phyloP scores from a whole-genome alignment of 1,140 invertebrate species.

The Mactra quadrangularis region DNA sequence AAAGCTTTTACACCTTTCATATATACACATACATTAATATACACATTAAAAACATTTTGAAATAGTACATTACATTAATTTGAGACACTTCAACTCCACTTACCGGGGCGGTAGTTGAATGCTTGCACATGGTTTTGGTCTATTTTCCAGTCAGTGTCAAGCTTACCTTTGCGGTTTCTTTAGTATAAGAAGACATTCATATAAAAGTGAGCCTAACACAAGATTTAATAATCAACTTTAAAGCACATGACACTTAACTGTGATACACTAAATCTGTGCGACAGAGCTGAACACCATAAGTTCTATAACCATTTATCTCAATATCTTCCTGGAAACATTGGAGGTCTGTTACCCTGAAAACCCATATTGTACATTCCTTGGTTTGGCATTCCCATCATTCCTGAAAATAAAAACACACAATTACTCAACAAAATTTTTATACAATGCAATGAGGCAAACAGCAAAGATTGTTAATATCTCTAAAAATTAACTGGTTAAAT shows the following conservation, averaged over 20 bases:
- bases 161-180: too few relatives aligned
- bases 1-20: not conserved
- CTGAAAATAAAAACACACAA: conserved; percentile 20
- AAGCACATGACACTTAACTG: conserved; percentile 37
- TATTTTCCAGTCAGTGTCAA: too few relatives aligned
- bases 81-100: conserved; percentile 10
- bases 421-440: not conserved
- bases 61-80: too few relatives aligned
- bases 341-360: conserved; percentile 40
- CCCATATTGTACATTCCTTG: conserved; percentile 60
- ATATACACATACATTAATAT: conserved; percentile 4
- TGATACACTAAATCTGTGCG: not conserved
- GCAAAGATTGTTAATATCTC: too few relatives aligned
- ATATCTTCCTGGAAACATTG: conserved; percentile 50
- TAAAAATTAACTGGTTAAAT: too few relatives aligned
- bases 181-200: too few relatives aligned
- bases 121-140: too few relatives aligned
- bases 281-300: too few relatives aligned
- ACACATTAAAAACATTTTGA: too few relatives aligned
- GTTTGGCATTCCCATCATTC: conserved; percentile 60
- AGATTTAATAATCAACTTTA: not conserved
- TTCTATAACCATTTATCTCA: conserved; percentile 4
- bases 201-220: not conserved
- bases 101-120: conserved; percentile 6
- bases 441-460: too few relatives aligned